Percentiles rank a stretch among this genome's conserved stretches.
Conservation (phyloP, 2,888 invertebrate genomes). For the Platycnemis pennipes region DNA sequence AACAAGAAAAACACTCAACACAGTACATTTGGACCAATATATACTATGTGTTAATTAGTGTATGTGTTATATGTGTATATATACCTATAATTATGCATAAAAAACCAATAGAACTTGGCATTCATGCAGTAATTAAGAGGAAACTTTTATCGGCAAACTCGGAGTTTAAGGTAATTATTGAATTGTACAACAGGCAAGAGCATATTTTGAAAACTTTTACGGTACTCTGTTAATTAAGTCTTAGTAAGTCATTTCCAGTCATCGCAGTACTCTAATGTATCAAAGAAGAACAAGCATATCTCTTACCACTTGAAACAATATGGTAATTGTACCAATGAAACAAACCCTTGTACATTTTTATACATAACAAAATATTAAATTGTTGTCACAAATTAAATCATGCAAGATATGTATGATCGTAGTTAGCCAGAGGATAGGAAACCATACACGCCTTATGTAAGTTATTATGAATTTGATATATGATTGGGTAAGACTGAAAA, state of each 20-base stretch:
- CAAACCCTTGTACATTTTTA: slow-evolving; percentile 60
- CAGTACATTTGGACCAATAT: slow-evolving; percentile 68
- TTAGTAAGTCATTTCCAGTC: slow-evolving; percentile 63
- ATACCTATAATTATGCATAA: slow-evolving; percentile 68
- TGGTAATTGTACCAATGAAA: slow-evolving; percentile 58
- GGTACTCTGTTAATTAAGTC: slow-evolving; percentile 61
- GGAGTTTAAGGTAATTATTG: slow-evolving; percentile 58
- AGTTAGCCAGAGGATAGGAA: slow-evolving; percentile 64
- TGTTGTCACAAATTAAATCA: slow-evolving; percentile 63
- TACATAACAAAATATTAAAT: slow-evolving; percentile 67
- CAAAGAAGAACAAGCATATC: slow-evolving; percentile 65
- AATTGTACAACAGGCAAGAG: slow-evolving; percentile 64
- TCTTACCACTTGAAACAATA: slow-evolving; percentile 58
- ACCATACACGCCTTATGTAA: slow-evolving; percentile 65
- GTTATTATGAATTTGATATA: slow-evolving; percentile 66
- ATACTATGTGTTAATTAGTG: slow-evolving; percentile 67
- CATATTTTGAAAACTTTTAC: slow-evolving; percentile 62
- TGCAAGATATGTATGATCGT: slow-evolving; percentile 67
- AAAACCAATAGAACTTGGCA: slow-evolving; percentile 68
- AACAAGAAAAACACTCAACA: slow-evolving; percentile 68
- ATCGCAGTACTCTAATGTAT: slow-evolving; percentile 65
- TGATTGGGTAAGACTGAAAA: slow-evolving; percentile 64
- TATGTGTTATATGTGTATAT: slow-evolving; percentile 67
- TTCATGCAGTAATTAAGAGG: slow-evolving; percentile 68
- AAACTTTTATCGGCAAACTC: slow-evolving; percentile 66